Conservation (phyloP, 2,888 invertebrate genomes). For the Chymomyza fuscimana region DNA sequence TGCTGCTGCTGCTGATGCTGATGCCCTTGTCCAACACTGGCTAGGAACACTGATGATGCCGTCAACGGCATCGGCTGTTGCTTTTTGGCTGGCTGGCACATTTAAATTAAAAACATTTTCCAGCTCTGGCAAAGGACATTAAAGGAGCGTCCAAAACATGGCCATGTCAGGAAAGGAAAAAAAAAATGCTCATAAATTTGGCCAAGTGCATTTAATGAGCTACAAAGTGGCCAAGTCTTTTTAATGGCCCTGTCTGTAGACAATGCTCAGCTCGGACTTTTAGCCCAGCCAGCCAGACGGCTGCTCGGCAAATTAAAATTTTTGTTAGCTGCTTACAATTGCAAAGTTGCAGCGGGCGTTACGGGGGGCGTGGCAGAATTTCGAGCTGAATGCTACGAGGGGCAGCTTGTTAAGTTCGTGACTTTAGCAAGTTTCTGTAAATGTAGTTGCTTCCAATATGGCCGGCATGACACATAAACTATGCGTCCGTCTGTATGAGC, state of each 20-base stretch:
- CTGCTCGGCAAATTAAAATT: conserved; percentile 18
- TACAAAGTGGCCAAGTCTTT: conserved; percentile 37
- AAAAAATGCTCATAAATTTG: conserved; percentile 56
- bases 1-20: too few relatives aligned
- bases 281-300: neutral
- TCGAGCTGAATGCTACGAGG: neutral
- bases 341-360: neutral
- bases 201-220: conserved; percentile 58
- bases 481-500: too few relatives aligned
- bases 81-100: conserved; percentile 33
- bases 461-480: too few relatives aligned
- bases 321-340: conserved; percentile 10
- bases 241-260: conserved; percentile 35
- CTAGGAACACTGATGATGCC: conserved; percentile 41
- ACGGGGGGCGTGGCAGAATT: neutral
- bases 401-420: too few relatives aligned
- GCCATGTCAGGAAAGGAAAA: conserved; percentile 2
- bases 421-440: too few relatives aligned
- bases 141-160: conserved; percentile 23
- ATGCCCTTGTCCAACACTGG: neutral
- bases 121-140: conserved; percentile 32
- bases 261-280: conserved; percentile 25
- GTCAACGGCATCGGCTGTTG: conserved; percentile 35
- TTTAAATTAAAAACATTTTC: conserved; percentile 44
- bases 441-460: too few relatives aligned